Evolutionary conservation across 2,797 vertebrate species (phyloP).

Genomic region (Gymnodraco acuticeps): DNA sequence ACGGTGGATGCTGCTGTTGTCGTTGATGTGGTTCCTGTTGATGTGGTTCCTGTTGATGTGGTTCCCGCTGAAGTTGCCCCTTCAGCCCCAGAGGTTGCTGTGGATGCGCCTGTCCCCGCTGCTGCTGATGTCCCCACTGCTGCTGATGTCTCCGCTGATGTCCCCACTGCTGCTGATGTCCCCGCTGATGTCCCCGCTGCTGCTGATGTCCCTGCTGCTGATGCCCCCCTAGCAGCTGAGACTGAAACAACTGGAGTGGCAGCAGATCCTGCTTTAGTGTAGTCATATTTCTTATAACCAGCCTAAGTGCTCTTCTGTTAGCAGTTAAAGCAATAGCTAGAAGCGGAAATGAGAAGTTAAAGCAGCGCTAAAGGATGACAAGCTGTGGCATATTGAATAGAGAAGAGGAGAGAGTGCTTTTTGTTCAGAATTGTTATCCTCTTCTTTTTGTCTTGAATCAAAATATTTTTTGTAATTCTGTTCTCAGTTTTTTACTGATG

Average conservation of each 20-base stretch:
- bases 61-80: constrained; percentile 34
- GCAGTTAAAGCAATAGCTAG: constrained; percentile 4
- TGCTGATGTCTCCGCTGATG: constrained; percentile 29
- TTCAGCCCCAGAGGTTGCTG: constrained; percentile 13
- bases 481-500: background rate
- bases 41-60: constrained; percentile 43
- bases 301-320: constrained; percentile 9
- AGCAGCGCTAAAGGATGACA: constrained; percentile 8
- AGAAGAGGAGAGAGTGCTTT: constrained; percentile 28
- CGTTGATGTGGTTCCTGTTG: constrained; percentile 36
- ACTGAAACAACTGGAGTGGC: constrained; percentile 33
- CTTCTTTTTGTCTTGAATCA: constrained; percentile 29
- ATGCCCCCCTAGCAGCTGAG: constrained; percentile 38
- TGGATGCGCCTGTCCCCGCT: constrained; percentile 13
- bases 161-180: constrained; percentile 16
- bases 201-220: constrained; percentile 27
- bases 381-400: background rate
- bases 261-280: constrained; percentile 46
- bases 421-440: constrained; percentile 13
- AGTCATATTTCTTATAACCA: constrained; percentile 16
- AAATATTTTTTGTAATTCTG: constrained; percentile 39
- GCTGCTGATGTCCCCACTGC: constrained; percentile 10
- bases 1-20: constrained; percentile 38
- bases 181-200: constrained; percentile 19
- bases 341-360: constrained; percentile 14